Evolutionary conservation across 2,113 vertebrate genomes (phyloP).

Genomic region (Pterocles gutturalis): DNA sequence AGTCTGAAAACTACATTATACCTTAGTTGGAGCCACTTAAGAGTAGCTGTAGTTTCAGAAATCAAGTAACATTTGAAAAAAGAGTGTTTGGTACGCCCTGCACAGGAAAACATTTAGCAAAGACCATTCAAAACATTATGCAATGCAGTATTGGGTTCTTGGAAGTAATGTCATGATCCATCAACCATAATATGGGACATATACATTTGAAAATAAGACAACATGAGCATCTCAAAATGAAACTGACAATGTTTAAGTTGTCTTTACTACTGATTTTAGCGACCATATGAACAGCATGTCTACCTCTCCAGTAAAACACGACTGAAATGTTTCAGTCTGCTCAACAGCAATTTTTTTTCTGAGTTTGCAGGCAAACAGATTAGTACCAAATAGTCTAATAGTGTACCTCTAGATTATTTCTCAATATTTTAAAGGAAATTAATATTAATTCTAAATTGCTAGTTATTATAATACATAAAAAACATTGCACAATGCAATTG

Average conservation of each 20-base stretch:
- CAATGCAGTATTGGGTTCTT: neutral
- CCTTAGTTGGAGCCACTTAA: neutral
- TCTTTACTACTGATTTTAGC: neutral
- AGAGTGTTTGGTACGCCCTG: neutral
- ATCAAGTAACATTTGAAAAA: slow-evolving; percentile 24
- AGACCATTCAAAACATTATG: neutral
- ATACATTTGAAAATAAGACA: neutral
- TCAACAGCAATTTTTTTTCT: neutral
- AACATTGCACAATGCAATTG: slow-evolving; percentile 72
- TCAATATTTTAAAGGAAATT: slow-evolving; percentile 38
- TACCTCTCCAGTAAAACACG: neutral
- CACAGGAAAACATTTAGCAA: slow-evolving; percentile 7
- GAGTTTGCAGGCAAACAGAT: neutral
- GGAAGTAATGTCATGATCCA: neutral
- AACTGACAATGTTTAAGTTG: neutral
- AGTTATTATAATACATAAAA: slow-evolving; percentile 62
- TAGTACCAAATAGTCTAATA: neutral
- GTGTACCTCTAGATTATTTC: slow-evolving; percentile 22
- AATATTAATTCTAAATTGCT: slow-evolving; percentile 49
- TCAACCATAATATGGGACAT: neutral
- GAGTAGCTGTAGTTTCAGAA: neutral
- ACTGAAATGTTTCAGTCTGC: slow-evolving; percentile 5
- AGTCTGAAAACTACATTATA: slow-evolving; percentile 24
- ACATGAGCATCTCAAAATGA: neutral
- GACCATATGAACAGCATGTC: neutral